Base-by-base conservation (phyloP, 1,140 invertebrate species). In the Goniozus legneri region DNA sequence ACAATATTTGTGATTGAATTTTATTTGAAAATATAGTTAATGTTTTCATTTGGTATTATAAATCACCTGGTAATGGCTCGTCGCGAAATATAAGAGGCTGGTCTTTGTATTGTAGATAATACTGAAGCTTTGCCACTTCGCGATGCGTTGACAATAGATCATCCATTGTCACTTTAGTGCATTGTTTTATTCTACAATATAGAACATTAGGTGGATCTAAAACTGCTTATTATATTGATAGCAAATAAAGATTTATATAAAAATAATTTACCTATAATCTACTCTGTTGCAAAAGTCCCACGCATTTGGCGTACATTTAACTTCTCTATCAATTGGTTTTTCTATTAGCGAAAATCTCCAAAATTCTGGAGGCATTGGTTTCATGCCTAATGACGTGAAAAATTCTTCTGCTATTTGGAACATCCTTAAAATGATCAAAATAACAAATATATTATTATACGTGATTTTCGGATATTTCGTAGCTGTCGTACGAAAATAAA, bases 251-350 rank as follows among this genome's bases (percentile, higher is more conserved):
- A n/a, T n/a, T n/a, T n/a, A n/a, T n/a, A n/a, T n/a, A n/a, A n/a
- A 48, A 14, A 16, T 49, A 33, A 44, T 47, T 2, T 52, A 88
- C 88, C 88, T 84, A 63, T 85, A 91, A 69, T 93, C 89, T 19
- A 86, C 79, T 55, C 80, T 76, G 62, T 92, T 89, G 62, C 86
- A 92, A 73, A 94, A 90, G 73, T 95, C 91, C 86, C 88, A 92
- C 2, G 91, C 91, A 47, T 89, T 91, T 1, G 92, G 82, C 20
- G 89, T 90, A 59, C 92, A 95, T 43, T 88, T 85, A 0, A 88
- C 82, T 47, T 86, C 81, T 55, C 84, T 74, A 36, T 88, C 81
- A n/a, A 78, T 63, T 0, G 87, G 87, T 52, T 84, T 81, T 47
- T 84, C 82, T 20, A 91, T 74, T 73, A 92, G 79, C 0, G 87